phyloP scores from a whole-genome alignment of 2,797 vertebrate species.

The Champsocephalus gunnari region DNA sequence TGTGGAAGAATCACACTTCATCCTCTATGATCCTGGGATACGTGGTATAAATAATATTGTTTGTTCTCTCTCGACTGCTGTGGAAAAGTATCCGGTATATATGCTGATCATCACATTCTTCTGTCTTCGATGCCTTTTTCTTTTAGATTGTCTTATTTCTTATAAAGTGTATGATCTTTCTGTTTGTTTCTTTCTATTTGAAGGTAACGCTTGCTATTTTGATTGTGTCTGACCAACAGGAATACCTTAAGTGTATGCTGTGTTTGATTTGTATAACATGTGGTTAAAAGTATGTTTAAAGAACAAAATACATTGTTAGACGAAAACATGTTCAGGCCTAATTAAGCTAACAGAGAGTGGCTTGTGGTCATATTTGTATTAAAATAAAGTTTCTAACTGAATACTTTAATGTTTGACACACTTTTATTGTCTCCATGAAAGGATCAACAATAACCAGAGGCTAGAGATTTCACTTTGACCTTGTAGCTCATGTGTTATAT shows the following conservation, averaged over 20 bases:
- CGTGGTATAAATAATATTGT: constrained; percentile 51
- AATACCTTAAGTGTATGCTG: constrained; percentile 76
- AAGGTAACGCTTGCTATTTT: constrained; percentile 67
- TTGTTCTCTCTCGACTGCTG: constrained; percentile 64
- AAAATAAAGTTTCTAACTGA: constrained; percentile 81
- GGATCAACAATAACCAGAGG: constrained; percentile 37
- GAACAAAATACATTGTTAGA: constrained; percentile 74
- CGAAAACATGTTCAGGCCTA: constrained; percentile 52
- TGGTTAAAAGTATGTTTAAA: constrained; percentile 79
- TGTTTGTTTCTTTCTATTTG: constrained; percentile 54
- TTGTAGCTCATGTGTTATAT: constrained; percentile 28
- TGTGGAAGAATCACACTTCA: constrained; percentile 85
- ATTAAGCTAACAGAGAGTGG: constrained; percentile 65
- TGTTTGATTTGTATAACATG: constrained; percentile 80
- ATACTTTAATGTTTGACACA: constrained; percentile 15
- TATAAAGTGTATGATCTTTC: constrained; percentile 46
- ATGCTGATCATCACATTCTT: constrained; percentile 66
- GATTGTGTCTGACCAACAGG: constrained; percentile 74
- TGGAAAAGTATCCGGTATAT: constrained; percentile 55
- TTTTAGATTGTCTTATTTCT: constrained; percentile 65
- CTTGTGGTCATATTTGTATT: constrained; percentile 78
- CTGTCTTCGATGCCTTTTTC: constrained; percentile 73
- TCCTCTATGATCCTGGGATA: constrained; percentile 68
- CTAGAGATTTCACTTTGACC: neutral
- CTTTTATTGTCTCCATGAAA: constrained; percentile 21